Percentiles rank a stretch among this genome's conserved stretches.
Conservation (phyloP, 2,797 vertebrate species). For the Iguana delicatissima region DNA sequence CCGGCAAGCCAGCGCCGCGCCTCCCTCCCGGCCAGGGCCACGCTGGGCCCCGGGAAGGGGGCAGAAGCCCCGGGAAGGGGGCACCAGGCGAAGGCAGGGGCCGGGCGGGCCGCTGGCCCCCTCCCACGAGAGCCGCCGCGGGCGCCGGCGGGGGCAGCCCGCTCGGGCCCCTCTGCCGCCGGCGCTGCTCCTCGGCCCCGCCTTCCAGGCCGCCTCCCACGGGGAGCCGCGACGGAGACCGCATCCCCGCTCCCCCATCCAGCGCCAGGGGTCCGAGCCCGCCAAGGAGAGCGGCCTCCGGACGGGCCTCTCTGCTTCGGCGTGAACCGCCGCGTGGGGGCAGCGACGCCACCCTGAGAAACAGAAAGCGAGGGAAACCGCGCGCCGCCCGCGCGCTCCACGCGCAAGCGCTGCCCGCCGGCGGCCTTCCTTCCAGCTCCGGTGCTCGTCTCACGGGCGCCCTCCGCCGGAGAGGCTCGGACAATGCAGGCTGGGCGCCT, state of each 20-base stretch:
- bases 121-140: background rate
- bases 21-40: constrained; percentile 10
- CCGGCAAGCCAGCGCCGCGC: background rate
- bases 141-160: background rate
- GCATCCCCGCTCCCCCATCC: constrained; percentile 51
- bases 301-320: too few relatives aligned
- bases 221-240: constrained; percentile 31
- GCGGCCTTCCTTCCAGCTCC: background rate
- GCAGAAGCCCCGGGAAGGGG: background rate
- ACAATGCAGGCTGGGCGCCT: background rate
- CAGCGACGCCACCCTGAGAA: too few relatives aligned
- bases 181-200: constrained; percentile 29
- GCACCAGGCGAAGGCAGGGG: too few relatives aligned
- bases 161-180: background rate
- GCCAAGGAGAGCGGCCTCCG: background rate
- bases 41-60: background rate
- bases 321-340: too few relatives aligned
- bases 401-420: background rate
- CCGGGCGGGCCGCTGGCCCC: background rate
- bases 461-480: background rate
- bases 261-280: background rate
- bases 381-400: too few relatives aligned
- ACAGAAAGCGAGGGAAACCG: too few relatives aligned
- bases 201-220: constrained; percentile 52
- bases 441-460: background rate